Evolutionary conservation across 1,140 invertebrate species (phyloP).

Genomic region (Hylaeus anthracinus): DNA sequence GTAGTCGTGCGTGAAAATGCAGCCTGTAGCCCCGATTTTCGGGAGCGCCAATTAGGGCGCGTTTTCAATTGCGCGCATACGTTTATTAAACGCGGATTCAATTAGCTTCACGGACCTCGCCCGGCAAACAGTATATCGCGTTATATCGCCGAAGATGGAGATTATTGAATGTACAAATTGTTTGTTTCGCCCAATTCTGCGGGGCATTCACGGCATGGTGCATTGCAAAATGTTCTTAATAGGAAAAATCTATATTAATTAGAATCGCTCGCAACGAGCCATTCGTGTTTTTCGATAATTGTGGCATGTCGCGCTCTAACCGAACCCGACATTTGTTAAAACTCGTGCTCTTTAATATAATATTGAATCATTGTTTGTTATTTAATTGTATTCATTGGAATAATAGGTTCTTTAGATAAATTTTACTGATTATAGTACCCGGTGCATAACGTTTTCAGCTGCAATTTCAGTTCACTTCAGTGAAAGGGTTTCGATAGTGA

Average conservation of each 20-base stretch:
- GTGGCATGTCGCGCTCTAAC: background rate
- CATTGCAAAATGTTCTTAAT: conserved; percentile 15
- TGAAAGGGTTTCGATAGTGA: no score
- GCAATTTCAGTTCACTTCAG: no score
- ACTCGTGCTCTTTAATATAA: background rate
- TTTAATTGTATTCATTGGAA: no score
- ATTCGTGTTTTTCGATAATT: background rate
- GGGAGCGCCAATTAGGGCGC: conserved; percentile 7
- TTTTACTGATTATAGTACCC: no score
- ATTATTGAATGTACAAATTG: conserved; percentile 32
- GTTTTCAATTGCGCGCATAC: conserved; percentile 14
- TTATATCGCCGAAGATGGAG: conserved; percentile 10
- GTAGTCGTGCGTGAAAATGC: conserved; percentile 24
- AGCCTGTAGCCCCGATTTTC: background rate
- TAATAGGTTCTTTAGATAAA: no score
- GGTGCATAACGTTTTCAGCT: no score
- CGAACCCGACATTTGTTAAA: background rate
- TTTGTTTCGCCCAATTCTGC: background rate
- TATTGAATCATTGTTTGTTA: no score
- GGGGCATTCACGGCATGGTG: background rate
- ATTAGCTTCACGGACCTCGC: conserved; percentile 3
- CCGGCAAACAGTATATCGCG: background rate
- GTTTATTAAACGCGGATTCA: conserved; percentile 28
- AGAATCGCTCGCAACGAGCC: background rate
- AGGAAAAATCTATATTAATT: conserved; percentile 18